Base-by-base conservation (phyloP, 92 coral and sea anemone species). In the Palythoa grandiflora region DNA sequence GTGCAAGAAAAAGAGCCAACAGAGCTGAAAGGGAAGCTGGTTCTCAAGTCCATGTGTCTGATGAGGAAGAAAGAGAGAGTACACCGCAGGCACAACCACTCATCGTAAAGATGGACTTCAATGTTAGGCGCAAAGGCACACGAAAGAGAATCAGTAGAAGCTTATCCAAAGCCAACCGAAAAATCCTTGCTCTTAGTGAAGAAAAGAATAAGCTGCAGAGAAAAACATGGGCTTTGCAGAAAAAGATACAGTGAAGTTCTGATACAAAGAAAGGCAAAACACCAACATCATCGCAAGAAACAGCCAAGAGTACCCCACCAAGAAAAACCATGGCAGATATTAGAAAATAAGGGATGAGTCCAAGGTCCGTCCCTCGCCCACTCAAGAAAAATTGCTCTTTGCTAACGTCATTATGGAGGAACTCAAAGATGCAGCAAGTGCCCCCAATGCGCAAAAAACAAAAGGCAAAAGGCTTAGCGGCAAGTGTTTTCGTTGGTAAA, bases 151-250 rank as follows among this genome's bases (percentile, higher is more conserved):
- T 81, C 36, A 81, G 86, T 36, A 81, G 75, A 81, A 71, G 75
- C 73, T 81, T 81, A 48, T 81, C 86, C 39, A 81, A 81, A 63
- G 86, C 86, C 17, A 36, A 81, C 40, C 17, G 86, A 60, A 16
- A 36, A 81, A 63, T 81, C 44, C 73, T 63, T 17, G 73, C 50
- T 71, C 73, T 81, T 20, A 55, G 73, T 71, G 38, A 63, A 16
- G 86, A 81, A 71, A 81, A 81, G 21, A 39, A 81, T 55, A 55
- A 81, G 54, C 86, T 59, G 44, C 86, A 81, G 73, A 81, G 86
- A 63, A 81, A 81, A 48, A 55, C 86, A 81, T 81, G 86, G 75
- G 86, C 86, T 50, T 81, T 81, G 65, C 86, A 81, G 75, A 81
- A 81, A 81, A 81, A 36, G 86, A 55, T 81, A 2, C 75, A 81